phyloP scores from a whole-genome alignment of 2,888 invertebrate genomes.

The Drosophila fungiperda region DNA sequence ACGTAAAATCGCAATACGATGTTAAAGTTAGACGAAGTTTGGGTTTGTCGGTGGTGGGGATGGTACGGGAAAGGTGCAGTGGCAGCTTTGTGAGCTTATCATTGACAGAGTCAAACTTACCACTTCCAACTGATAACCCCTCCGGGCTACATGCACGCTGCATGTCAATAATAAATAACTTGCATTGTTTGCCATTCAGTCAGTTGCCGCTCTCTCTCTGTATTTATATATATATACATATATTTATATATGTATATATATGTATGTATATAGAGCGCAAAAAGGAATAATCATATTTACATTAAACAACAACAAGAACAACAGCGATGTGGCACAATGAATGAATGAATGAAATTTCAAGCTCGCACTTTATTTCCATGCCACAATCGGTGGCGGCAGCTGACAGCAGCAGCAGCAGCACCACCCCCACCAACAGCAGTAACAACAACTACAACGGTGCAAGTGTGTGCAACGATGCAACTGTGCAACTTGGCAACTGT shows the following conservation, averaged over 20 bases:
- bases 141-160: constrained; percentile 45
- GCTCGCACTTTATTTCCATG: constrained; percentile 62
- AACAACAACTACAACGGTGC: constrained; percentile 35
- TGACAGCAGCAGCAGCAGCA: constrained; percentile 18
- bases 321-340: constrained; percentile 42
- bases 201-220: constrained; percentile 18
- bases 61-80: background rate
- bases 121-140: constrained; percentile 73
- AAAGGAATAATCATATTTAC: constrained; percentile 70
- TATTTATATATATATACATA: constrained; percentile 29
- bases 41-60: background rate
- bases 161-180: constrained; percentile 76
- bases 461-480: constrained; percentile 10
- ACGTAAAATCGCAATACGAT: constrained; percentile 36
- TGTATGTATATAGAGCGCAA: constrained; percentile 36
- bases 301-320: constrained; percentile 52
- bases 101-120: constrained; percentile 55
- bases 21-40: constrained; percentile 57
- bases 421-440: constrained; percentile 44
- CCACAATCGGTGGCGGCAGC: constrained; percentile 44
- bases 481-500: constrained; percentile 17
- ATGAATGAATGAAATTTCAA: constrained; percentile 53
- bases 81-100: constrained; percentile 56
- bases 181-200: constrained; percentile 65
- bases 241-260: background rate